Percentiles rank a stretch among this genome's conserved stretches.
Conservation (phyloP, 2,797 vertebrate species). For the Tinamus major region DNA sequence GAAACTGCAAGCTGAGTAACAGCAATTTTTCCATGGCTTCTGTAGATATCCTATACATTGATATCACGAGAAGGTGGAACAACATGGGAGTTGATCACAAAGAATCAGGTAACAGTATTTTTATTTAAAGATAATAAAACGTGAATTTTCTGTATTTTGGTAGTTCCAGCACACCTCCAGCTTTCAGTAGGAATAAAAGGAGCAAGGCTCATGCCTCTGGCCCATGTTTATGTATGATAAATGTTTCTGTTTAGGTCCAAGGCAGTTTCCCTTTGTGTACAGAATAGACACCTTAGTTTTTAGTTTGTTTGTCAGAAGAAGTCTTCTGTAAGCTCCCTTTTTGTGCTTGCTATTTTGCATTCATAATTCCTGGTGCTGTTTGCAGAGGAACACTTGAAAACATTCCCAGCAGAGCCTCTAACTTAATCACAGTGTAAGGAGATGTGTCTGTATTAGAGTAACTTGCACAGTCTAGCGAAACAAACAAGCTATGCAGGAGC, state of each 20-base stretch:
- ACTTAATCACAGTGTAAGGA: not conserved
- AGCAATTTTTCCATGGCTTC: constrained; percentile 93
- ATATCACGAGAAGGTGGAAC: constrained; percentile 93
- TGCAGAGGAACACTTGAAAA: not conserved
- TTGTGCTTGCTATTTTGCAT: not conserved
- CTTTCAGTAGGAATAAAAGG: not conserved
- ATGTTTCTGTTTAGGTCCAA: not conserved
- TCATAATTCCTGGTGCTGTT: not conserved
- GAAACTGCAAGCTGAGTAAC: constrained; percentile 93
- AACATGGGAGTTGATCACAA: constrained; percentile 84
- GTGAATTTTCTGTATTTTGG: not conserved
- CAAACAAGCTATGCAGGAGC: not conserved
- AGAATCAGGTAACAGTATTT: constrained; percentile 85
- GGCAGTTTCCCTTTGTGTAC: not conserved
- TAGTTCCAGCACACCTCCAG: not conserved
- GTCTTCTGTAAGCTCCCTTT: not conserved
- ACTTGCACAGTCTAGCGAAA: not conserved
- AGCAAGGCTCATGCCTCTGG: not conserved
- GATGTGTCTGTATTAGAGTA: not conserved
- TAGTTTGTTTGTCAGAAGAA: not conserved
- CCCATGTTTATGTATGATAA: not conserved
- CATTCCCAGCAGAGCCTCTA: not conserved
- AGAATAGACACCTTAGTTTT: not conserved
- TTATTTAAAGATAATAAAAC: not conserved
- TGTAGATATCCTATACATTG: constrained; percentile 96